These are phyloP conservation scores for Gouania willdenowi DNA, from an alignment of 2,797 vertebrate species.

Conservation along the genomic window DNA sequence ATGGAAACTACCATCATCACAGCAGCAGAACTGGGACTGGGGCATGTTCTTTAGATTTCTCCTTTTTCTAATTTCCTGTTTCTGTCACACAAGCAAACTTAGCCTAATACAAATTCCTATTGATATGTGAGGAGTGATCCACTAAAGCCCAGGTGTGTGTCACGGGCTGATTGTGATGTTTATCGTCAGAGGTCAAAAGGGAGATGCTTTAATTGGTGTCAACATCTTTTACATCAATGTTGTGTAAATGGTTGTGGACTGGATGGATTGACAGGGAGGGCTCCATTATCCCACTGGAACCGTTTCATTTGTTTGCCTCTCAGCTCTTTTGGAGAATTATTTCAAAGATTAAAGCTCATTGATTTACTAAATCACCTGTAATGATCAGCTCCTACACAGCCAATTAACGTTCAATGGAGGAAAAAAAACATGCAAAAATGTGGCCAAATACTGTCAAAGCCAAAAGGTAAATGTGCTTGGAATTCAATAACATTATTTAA, in stretches of 20 bases:
- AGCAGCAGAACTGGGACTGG: constrained; percentile 51
- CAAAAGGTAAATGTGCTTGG: no score
- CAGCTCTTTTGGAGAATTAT: constrained; percentile 53
- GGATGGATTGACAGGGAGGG: constrained; percentile 42
- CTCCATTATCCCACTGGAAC: constrained; percentile 41
- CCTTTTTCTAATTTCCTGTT: background rate
- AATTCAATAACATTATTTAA: no score
- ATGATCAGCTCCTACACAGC: constrained; percentile 40
- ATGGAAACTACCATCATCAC: constrained; percentile 96
- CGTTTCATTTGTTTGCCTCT: constrained; percentile 42
- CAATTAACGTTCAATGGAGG: constrained; percentile 23
- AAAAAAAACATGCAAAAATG: background rate
- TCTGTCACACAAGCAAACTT: constrained; percentile 18
- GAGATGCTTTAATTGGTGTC: constrained; percentile 54
- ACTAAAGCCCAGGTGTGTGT: background rate
- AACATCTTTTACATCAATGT: constrained; percentile 52
- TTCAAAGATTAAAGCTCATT: constrained; percentile 57
- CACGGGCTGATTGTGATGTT: constrained; percentile 8
- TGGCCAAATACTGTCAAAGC: no score
- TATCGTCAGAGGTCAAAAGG: constrained; percentile 44
- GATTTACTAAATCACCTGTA: constrained; percentile 63
- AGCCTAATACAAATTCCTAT: background rate
- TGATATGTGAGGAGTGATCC: constrained; percentile 24
- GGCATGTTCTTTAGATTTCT: constrained; percentile 21
- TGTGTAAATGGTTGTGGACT: constrained; percentile 51